Conservation (phyloP, 2,888 invertebrate species). For the Noctua comes region DNA sequence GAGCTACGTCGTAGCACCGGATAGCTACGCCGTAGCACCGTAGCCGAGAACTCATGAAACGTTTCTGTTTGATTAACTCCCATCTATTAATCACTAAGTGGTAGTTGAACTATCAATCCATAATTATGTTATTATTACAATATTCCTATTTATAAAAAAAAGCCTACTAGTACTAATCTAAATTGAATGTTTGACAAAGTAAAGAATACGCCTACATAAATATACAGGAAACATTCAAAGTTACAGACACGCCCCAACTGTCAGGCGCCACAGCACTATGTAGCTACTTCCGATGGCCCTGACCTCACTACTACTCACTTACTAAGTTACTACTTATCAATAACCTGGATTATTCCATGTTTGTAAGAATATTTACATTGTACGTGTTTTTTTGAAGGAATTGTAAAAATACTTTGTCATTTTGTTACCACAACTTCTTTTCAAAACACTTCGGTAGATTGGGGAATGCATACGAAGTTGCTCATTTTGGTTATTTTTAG, state of each 20-base stretch:
- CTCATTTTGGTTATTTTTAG: background rate
- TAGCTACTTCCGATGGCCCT: constrained; percentile 57
- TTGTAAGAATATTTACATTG: constrained; percentile 5
- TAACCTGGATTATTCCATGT: constrained; percentile 22
- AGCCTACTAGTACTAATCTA: background rate
- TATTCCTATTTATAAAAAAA: background rate
- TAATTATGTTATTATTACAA: background rate
- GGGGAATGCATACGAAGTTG: no score
- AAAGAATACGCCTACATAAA: background rate
- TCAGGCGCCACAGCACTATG: constrained; percentile 21
- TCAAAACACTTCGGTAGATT: no score
- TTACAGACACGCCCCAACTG: background rate
- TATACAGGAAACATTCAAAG: constrained; percentile 2
- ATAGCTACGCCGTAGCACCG: constrained; percentile 25
- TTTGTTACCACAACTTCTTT: background rate
- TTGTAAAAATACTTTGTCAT: background rate
- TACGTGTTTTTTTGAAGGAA: constrained; percentile 8
- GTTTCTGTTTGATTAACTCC: background rate
- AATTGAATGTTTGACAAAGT: constrained; percentile 1
- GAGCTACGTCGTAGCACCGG: background rate
- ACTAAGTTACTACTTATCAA: constrained; percentile 37
- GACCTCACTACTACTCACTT: constrained; percentile 43
- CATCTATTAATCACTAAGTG: background rate
- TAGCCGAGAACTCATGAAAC: background rate
- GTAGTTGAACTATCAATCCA: background rate